Conservation (phyloP, 2,888 invertebrate genomes). For the Stenurella melanura region DNA sequence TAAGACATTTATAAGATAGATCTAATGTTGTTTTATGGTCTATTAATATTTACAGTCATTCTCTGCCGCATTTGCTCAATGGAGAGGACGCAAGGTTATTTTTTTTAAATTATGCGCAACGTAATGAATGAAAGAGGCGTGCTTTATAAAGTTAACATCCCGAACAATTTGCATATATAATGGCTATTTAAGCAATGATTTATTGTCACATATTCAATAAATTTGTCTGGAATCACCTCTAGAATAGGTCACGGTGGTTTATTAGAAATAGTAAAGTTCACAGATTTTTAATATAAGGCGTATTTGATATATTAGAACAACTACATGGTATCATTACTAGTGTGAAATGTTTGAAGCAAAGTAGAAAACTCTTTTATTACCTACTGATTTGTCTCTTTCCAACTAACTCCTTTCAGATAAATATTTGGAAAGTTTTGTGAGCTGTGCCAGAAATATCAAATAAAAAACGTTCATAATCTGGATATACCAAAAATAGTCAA, state of each 20-base stretch:
- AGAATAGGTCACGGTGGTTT: conserved; percentile 25
- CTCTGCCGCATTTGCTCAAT: conserved; percentile 23
- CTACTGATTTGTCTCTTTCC: too few species aligned
- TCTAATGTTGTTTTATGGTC: not conserved
- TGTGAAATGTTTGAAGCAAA: too few species aligned
- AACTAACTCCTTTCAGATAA: too few species aligned
- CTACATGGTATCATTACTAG: too few species aligned
- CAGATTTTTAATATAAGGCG: not conserved
- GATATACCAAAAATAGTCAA: too few species aligned
- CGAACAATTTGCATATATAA: conserved; percentile 43
- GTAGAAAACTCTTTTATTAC: too few species aligned
- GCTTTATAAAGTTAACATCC: conserved; percentile 43
- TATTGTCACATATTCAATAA: conserved; percentile 44
- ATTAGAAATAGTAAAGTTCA: conserved; percentile 12
- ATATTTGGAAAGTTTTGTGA: too few species aligned
- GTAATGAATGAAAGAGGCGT: conserved; percentile 45
- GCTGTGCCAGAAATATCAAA: too few species aligned
- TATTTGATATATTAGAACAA: not conserved
- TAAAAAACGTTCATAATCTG: too few species aligned
- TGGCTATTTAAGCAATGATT: conserved; percentile 45
- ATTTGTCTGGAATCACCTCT: conserved; percentile 31
- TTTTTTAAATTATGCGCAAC: conserved; percentile 39
- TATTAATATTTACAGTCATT: conserved; percentile 11
- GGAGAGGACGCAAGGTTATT: conserved; percentile 34
- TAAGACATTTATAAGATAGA: not conserved